phyloP scores from a whole-genome alignment of 37 sponge, comb jelly and placozoan species.

The Chondrilla cf. caribensis region DNA sequence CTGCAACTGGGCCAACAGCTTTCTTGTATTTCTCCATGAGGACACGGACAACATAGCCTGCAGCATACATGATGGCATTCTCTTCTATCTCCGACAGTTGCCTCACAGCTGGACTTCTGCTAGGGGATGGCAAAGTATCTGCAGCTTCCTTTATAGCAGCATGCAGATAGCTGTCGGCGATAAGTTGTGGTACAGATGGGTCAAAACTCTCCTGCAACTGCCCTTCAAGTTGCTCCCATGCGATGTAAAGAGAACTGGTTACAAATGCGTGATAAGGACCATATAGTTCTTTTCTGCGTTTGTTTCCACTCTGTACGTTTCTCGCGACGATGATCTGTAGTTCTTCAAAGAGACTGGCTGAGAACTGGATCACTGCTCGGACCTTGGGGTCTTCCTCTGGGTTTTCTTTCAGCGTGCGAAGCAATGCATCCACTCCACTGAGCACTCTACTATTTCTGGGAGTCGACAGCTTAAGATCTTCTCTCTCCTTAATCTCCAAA shows the following conservation, averaged over 20 bases:
- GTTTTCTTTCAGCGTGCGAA: not conserved
- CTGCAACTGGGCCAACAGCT: not conserved
- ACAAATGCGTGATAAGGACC: not conserved
- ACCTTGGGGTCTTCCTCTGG: not conserved
- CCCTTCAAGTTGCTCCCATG: not conserved
- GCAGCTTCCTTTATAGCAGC: not conserved
- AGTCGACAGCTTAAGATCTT: slow-evolving; percentile 5
- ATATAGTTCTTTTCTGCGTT: not conserved
- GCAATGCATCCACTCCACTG: not conserved
- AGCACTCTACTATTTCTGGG: slow-evolving; percentile 1
- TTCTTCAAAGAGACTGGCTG: not conserved
- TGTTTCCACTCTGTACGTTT: not conserved
- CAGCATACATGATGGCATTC: slow-evolving; percentile 14
- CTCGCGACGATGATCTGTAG: not conserved
- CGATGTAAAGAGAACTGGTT: not conserved
- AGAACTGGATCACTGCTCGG: not conserved
- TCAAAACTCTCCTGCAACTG: not conserved
- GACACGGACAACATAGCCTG: slow-evolving; percentile 15
- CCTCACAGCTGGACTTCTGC: not conserved
- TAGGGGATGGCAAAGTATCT: not conserved
- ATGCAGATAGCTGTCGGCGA: not conserved
- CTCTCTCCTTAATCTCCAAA: not conserved
- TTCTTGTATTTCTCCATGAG: not conserved
- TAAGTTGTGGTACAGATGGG: not conserved
- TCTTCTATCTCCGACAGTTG: slow-evolving; percentile 5